Percentiles rank a stretch among this genome's conserved stretches.
Evolutionary conservation across 2,113 vertebrate genomes (phyloP).

Genomic region (Telmatochromis sp.): DNA sequence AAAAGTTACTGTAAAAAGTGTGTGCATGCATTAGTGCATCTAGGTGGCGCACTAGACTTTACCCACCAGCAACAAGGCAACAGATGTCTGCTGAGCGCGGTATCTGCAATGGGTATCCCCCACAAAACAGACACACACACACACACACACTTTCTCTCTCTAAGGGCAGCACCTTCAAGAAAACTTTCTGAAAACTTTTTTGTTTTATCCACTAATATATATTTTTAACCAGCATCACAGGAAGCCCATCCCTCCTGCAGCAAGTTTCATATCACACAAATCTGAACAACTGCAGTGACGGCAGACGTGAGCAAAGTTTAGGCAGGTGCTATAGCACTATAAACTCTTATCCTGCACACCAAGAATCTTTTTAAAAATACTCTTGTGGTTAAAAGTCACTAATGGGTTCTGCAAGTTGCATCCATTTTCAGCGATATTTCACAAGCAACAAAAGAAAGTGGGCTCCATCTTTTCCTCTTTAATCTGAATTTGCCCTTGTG

Average conservation of each 20-base stretch:
- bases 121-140: neutral
- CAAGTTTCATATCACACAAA: neutral
- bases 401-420: neutral
- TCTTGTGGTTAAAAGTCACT: neutral
- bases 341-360: neutral
- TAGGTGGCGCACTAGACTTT: constrained; percentile 71
- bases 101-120: constrained; percentile 40
- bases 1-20: constrained; percentile 18
- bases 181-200: neutral
- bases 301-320: neutral
- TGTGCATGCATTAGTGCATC: constrained; percentile 32
- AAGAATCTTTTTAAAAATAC: fast-evolving
- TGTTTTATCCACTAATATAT: neutral
- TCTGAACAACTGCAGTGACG: neutral
- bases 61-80: constrained; percentile 78
- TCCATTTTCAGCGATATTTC: neutral
- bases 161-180: neutral
- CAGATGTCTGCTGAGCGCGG: constrained; percentile 87
- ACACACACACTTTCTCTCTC: neutral
- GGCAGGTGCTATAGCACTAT: neutral
- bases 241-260: neutral
- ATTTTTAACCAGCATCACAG: neutral
- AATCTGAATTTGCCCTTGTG: neutral
- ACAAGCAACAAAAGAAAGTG: neutral
- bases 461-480: neutral